phyloP scores from a whole-genome alignment of 2,888 invertebrate species.

The Aphelenchoides bicaudatus region DNA sequence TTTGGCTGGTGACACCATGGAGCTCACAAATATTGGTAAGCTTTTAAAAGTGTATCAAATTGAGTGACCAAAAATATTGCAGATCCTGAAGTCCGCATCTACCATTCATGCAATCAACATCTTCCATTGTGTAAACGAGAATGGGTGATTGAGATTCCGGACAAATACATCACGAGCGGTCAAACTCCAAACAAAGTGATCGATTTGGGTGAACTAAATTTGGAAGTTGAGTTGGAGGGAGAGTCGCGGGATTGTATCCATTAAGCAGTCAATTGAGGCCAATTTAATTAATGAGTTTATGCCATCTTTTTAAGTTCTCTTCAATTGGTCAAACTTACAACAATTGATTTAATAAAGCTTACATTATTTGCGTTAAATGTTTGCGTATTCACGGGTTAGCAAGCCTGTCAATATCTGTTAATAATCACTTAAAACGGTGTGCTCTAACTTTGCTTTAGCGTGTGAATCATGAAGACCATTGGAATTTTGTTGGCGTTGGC shows the following conservation, averaged over 20 bases:
- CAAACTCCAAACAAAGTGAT: slow-evolving; percentile 32
- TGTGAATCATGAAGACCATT: background rate
- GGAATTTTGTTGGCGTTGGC: slow-evolving; percentile 8
- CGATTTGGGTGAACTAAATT: slow-evolving; percentile 42
- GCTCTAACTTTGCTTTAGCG: background rate
- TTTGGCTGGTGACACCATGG: slow-evolving; percentile 51
- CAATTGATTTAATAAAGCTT: no score
- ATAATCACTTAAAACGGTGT: background rate
- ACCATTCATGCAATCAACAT: slow-evolving; percentile 28
- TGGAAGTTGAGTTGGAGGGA: slow-evolving; percentile 54
- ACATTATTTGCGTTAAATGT: no score
- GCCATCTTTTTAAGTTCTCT: background rate
- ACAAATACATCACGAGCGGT: slow-evolving; percentile 53
- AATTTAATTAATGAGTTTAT: background rate
- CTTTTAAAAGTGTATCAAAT: slow-evolving; percentile 1
- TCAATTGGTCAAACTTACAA: background rate
- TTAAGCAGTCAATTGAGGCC: slow-evolving; percentile 12
- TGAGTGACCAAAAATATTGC: slow-evolving; percentile 1
- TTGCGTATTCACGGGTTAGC: no score
- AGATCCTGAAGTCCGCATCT: slow-evolving; percentile 25
- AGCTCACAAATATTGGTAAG: slow-evolving; percentile 46
- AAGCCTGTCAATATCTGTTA: background rate
- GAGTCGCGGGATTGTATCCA: slow-evolving; percentile 47
- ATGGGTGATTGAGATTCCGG: slow-evolving; percentile 56
- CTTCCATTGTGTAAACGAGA: slow-evolving; percentile 52